Conservation (phyloP, 1,140 invertebrate species). For the Asobara japonica region DNA sequence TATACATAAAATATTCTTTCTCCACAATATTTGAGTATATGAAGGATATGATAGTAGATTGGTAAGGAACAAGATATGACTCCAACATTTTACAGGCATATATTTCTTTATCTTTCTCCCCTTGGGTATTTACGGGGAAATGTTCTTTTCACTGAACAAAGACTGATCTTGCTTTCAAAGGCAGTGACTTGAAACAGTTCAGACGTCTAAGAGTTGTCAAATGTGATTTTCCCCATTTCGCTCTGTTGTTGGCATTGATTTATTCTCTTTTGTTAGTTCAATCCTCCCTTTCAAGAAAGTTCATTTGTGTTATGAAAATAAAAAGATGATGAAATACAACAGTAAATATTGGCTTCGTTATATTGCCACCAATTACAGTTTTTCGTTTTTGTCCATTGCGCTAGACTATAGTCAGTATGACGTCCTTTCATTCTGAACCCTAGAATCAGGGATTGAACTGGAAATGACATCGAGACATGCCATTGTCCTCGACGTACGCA, state of each 20-base stretch:
- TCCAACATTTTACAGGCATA: neutral
- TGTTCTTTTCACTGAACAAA: neutral
- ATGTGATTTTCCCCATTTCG: too few species aligned
- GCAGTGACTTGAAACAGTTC: neutral
- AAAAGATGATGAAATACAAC: neutral
- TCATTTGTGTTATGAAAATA: too few species aligned
- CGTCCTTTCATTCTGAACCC: neutral
- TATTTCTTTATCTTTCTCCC: neutral
- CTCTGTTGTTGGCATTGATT: too few species aligned
- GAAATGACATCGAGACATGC: slow-evolving; percentile 22
- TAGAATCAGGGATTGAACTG: neutral
- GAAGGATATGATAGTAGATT: neutral
- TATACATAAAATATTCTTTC: neutral
- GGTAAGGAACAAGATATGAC: neutral
- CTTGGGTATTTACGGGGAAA: neutral
- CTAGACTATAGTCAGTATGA: slow-evolving; percentile 10
- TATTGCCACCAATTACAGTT: neutral
- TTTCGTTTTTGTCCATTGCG: too few species aligned
- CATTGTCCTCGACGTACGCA: slow-evolving; percentile 4
- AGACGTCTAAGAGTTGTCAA: neutral
- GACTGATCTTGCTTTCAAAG: neutral
- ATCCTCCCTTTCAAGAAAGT: neutral
- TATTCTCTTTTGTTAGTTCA: too few species aligned
- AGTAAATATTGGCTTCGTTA: neutral
- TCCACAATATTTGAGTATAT: neutral